Conservation (phyloP, 2,888 invertebrate species). For the Nipponacmea schrenckii region DNA sequence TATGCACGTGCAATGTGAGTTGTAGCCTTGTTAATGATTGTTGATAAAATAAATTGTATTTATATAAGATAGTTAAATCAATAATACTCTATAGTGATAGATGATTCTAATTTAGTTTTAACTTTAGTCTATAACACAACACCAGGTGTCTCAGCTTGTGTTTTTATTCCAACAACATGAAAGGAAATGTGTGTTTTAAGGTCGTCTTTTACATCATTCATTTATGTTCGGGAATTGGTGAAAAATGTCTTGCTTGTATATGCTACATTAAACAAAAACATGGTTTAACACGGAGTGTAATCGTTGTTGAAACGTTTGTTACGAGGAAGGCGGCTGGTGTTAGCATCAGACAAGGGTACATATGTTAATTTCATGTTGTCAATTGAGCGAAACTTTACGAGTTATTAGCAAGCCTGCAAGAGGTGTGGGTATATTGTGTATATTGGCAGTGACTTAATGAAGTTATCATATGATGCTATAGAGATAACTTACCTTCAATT, state of each 20-base stretch:
- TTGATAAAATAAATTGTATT: too few relatives aligned
- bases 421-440: background rate
- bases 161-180: background rate
- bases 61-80: too few relatives aligned
- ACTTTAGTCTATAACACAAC: background rate
- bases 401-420: background rate
- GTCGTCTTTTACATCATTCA: background rate
- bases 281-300: background rate
- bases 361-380: background rate
- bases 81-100: too few relatives aligned
- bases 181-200: background rate
- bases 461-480: background rate
- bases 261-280: conserved; percentile 9
- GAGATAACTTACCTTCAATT: background rate
- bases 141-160: conserved; percentile 3
- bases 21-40: too few relatives aligned
- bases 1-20: too few relatives aligned
- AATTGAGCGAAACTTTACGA: background rate
- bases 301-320: background rate
- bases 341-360: background rate
- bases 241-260: conserved; percentile 1
- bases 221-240: conserved; percentile 1
- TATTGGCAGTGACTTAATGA: background rate
- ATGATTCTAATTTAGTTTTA: too few relatives aligned
- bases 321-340: background rate